Evolutionary conservation across 2,888 invertebrate genomes (phyloP).

Genomic region (Tinea semifulvella): DNA sequence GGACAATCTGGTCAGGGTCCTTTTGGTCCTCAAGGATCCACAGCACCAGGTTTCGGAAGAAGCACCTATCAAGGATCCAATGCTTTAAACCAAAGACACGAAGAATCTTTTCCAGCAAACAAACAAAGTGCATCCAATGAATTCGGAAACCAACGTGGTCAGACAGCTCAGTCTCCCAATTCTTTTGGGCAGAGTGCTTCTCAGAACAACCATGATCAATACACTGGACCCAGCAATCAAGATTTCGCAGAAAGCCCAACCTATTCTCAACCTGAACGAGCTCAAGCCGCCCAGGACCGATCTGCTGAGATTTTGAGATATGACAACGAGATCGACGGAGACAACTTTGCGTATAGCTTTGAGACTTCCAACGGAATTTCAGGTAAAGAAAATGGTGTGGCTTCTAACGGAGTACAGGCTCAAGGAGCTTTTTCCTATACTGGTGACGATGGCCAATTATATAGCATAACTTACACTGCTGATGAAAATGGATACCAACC

Average conservation of each 20-base stretch:
- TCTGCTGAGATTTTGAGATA: conserved; percentile 47
- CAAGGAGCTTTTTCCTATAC: conserved; percentile 52
- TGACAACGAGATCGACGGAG: conserved; percentile 49
- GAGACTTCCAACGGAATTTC: conserved; percentile 58
- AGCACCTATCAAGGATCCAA: conserved; percentile 16
- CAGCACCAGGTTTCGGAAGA: conserved; percentile 14
- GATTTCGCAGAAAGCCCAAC: neutral
- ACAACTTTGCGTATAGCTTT: conserved; percentile 46
- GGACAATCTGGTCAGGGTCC: conserved; percentile 17
- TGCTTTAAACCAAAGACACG: neutral
- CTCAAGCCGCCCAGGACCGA: conserved; percentile 44
- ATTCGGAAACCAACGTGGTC: neutral
- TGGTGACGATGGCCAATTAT: conserved; percentile 51
- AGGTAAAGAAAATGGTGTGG: conserved; percentile 53
- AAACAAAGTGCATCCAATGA: neutral
- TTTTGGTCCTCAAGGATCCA: conserved; percentile 15
- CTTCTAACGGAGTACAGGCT: conserved; percentile 51
- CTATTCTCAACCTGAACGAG: conserved; percentile 34
- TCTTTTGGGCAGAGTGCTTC: neutral
- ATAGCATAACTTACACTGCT: conserved; percentile 51
- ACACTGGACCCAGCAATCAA: conserved; percentile 3
- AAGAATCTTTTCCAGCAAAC: too few relatives aligned
- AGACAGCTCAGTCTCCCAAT: neutral
- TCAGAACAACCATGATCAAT: neutral
- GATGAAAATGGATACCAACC: conserved; percentile 56